These are phyloP conservation scores for Neodiprion fabricii DNA, from an alignment of 1,140 invertebrate genomes.

Conservation along the genomic window DNA sequence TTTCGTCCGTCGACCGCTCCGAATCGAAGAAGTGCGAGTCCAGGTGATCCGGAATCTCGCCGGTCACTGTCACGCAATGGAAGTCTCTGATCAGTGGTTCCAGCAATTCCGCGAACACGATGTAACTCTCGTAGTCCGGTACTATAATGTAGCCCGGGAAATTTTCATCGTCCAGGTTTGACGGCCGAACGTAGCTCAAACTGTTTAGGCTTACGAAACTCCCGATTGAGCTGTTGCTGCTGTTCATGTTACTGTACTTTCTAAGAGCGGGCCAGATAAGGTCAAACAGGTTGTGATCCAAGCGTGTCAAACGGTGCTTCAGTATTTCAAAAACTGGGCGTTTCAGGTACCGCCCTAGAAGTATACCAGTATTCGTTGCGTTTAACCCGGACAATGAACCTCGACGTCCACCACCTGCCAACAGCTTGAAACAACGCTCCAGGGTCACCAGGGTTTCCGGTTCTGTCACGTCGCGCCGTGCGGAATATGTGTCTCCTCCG, in stretches of 20 bases:
- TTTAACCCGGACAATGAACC: slow-evolving; percentile 61
- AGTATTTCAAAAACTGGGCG: slow-evolving; percentile 72
- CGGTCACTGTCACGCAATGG: slow-evolving; percentile 72
- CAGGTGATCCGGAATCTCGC: slow-evolving; percentile 69
- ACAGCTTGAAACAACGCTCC: slow-evolving; percentile 74
- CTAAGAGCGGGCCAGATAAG: slow-evolving; percentile 82
- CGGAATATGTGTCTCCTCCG: slow-evolving; percentile 71
- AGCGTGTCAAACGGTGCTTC: slow-evolving; percentile 73
- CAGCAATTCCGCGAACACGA: slow-evolving; percentile 79
- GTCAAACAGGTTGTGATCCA: slow-evolving; percentile 82
- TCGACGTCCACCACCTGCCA: slow-evolving; percentile 67
- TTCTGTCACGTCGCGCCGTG: slow-evolving; percentile 71
- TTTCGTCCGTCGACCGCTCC: slow-evolving; percentile 59
- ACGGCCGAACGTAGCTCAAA: slow-evolving; percentile 39
- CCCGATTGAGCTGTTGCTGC: slow-evolving; percentile 27
- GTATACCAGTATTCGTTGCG: slow-evolving; percentile 63
- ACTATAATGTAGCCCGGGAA: slow-evolving; percentile 72
- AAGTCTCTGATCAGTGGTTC: slow-evolving; percentile 81
- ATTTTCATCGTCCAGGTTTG: slow-evolving; percentile 68
- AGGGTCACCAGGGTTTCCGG: slow-evolving; percentile 72
- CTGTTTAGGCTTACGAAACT: slow-evolving; percentile 17
- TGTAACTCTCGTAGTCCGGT: slow-evolving; percentile 84
- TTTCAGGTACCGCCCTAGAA: slow-evolving; percentile 71
- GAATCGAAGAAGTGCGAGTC: slow-evolving; percentile 65
- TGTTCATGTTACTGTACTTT: slow-evolving; percentile 64